Conservation (phyloP, 2,888 invertebrate genomes). For the Cyaniris semiargus region DNA sequence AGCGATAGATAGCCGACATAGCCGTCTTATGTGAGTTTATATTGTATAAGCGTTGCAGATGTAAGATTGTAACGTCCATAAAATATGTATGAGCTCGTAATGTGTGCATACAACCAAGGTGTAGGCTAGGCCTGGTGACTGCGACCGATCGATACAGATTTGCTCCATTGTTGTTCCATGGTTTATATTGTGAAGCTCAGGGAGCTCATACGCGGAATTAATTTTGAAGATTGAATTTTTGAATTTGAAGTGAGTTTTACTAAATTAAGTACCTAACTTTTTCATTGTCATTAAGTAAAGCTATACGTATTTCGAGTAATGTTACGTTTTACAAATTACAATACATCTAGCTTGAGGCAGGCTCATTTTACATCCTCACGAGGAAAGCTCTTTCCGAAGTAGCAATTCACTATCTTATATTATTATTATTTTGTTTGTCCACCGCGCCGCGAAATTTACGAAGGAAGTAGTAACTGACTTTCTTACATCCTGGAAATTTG, state of each 20-base stretch:
- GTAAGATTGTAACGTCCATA: not conserved
- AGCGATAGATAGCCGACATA: not conserved
- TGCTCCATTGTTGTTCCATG: not conserved
- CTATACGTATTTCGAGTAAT: not conserved
- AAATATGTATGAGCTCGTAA: slow-evolving; percentile 37
- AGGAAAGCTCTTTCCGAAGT: too few relatives aligned
- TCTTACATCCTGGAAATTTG: not conserved
- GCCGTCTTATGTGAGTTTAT: not conserved
- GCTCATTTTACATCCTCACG: too few relatives aligned
- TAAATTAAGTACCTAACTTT: not conserved
- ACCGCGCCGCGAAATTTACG: too few relatives aligned
- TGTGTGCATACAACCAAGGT: not conserved
- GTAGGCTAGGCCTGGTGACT: slow-evolving; percentile 52
- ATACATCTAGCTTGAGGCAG: too few relatives aligned
- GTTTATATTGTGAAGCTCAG: not conserved
- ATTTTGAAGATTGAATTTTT: too few relatives aligned
- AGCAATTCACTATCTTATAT: too few relatives aligned
- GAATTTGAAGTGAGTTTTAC: too few relatives aligned
- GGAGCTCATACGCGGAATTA: not conserved
- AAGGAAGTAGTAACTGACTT: not conserved
- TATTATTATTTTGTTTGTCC: too few relatives aligned
- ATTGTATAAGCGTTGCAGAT: not conserved
- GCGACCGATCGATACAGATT: slow-evolving; percentile 52
- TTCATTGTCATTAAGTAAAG: not conserved
- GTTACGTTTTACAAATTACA: too few relatives aligned